Conservation (phyloP, 2,888 invertebrate species). For the Drosophila birchii region DNA sequence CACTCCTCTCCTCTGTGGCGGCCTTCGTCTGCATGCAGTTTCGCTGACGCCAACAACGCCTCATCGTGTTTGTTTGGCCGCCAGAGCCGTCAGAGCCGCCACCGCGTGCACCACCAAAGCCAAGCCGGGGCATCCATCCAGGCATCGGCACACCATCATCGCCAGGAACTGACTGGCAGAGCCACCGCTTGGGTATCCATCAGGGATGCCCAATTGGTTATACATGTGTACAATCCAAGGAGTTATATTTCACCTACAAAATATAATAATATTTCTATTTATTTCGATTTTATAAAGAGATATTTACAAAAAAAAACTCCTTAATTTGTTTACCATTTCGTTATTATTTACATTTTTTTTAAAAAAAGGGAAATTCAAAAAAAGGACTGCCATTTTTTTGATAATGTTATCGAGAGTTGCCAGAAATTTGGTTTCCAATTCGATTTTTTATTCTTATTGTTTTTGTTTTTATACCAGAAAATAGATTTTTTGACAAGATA, state of each 20-base stretch:
- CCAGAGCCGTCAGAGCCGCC: constrained; percentile 76
- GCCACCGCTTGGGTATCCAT: neutral
- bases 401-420: neutral
- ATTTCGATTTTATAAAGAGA: neutral
- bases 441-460: neutral
- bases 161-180: constrained; percentile 10
- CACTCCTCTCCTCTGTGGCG: constrained; percentile 37
- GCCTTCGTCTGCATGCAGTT: constrained; percentile 68
- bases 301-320: neutral
- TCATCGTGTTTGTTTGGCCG: constrained; percentile 83
- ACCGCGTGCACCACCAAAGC: constrained; percentile 44
- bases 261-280: neutral
- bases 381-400: neutral
- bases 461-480: too few relatives aligned
- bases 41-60: constrained; percentile 83
- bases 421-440: neutral
- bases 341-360: too few relatives aligned
- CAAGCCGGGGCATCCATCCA: constrained; percentile 50
- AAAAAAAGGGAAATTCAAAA: neutral
- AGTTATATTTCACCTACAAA: too few relatives aligned
- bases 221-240: too few relatives aligned
- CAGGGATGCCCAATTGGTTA: constrained; percentile 16
- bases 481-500: neutral
- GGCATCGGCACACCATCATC: constrained; percentile 22
- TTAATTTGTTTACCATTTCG: neutral